A percentile compares a stretch with the other conserved stretches of the same genome.
Conservation (phyloP, 2,888 invertebrate genomes). For the Eremobia ochroleuca region DNA sequence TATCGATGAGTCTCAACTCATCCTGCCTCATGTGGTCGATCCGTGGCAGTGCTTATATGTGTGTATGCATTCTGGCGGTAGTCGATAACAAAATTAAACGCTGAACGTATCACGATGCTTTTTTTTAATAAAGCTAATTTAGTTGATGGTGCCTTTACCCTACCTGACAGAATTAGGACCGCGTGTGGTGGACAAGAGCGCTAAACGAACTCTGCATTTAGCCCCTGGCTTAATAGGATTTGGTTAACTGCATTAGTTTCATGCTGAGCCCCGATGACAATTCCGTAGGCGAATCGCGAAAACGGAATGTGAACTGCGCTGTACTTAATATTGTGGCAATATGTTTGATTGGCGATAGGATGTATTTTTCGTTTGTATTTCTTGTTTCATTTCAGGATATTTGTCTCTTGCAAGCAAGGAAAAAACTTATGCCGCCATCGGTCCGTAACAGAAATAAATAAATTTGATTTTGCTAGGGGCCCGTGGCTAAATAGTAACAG, state of each 20-base stretch:
- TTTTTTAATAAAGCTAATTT: neutral
- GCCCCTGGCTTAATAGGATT: neutral
- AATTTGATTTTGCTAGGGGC: too few species aligned
- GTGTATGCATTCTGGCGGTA: neutral
- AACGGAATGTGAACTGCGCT: neutral
- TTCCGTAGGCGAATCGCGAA: neutral
- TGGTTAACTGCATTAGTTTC: constrained; percentile 8
- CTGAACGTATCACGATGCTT: too few species aligned
- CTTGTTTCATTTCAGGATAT: neutral
- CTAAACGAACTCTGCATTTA: neutral
- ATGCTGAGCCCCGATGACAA: neutral
- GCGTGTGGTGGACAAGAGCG: neutral
- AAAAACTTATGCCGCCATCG: neutral
- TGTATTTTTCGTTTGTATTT: neutral
- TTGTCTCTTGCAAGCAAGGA: neutral
- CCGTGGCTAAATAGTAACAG: too few species aligned
- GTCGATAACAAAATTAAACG: neutral
- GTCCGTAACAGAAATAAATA: too few species aligned
- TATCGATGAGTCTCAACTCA: neutral
- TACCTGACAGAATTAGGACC: constrained; percentile 1
- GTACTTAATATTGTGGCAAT: neutral
- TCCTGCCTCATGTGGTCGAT: too few species aligned
- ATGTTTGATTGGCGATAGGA: neutral
- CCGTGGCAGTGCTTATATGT: neutral
- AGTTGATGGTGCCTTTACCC: neutral